phyloP scores from a whole-genome alignment of 2,113 vertebrate genomes.

The Cairina moschata region DNA sequence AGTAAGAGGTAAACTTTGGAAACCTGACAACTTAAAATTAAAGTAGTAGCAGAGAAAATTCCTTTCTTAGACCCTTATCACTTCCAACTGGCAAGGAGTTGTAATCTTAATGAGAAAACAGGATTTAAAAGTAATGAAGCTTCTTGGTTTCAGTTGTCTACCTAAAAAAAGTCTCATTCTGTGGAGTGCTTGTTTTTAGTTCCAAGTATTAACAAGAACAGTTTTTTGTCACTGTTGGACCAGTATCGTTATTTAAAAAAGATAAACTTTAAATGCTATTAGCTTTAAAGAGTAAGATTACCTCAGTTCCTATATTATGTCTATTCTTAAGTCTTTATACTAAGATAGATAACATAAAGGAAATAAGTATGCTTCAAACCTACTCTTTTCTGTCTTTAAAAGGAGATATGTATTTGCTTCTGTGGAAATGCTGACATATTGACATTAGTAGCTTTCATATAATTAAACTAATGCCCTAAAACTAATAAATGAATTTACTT shows the following conservation, averaged over 20 bases:
- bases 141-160: conserved; percentile 48
- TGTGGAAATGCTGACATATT: not conserved
- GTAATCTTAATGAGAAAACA: conserved; percentile 56
- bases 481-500: not conserved
- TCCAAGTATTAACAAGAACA: conserved; percentile 16
- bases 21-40: conserved; percentile 61
- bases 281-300: not conserved
- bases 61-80: conserved; percentile 27
- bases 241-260: conserved; percentile 12
- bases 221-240: not conserved
- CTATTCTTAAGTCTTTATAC: not conserved
- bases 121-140: conserved; percentile 53
- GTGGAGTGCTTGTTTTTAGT: not conserved
- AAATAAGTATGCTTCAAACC: not conserved
- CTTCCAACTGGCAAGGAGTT: conserved; percentile 53
- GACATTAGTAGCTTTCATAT: not conserved
- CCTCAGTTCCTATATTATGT: not conserved
- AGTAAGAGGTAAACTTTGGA: conserved; percentile 37
- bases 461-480: not conserved
- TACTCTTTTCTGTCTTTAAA: not conserved
- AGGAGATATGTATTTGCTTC: not conserved
- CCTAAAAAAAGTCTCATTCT: conserved; percentile 38
- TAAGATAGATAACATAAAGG: not conserved
- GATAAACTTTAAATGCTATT: not conserved
- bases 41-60: conserved; percentile 39